Conservation (phyloP, 2,888 invertebrate genomes). For the Hypomecis punctinalis region DNA sequence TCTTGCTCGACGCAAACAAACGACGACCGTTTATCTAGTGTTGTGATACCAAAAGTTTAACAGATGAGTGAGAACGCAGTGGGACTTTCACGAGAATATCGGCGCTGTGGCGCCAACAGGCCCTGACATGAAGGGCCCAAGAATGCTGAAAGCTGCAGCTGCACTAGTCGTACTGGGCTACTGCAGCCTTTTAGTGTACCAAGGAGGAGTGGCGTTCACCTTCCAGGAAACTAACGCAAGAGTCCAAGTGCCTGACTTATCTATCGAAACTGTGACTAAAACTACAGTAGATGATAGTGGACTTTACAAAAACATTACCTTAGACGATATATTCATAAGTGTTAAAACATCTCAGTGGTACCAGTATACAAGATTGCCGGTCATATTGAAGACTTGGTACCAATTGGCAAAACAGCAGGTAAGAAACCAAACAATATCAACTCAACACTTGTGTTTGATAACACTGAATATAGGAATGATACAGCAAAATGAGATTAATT, state of each 20-base stretch:
- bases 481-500: conserved; percentile 9
- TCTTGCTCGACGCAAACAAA: conserved; percentile 47
- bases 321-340: conserved; percentile 96
- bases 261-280: conserved; percentile 83
- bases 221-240: conserved; percentile 78
- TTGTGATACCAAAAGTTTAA: conserved; percentile 73
- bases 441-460: conserved; percentile 23
- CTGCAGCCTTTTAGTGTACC: conserved; percentile 86
- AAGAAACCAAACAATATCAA: conserved; percentile 51
- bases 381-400: conserved; percentile 98
- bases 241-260: conserved; percentile 75
- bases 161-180: conserved; percentile 84
- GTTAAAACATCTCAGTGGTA: conserved; percentile 97
- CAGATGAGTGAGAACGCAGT: conserved; percentile 80
- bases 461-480: conserved; percentile 13
- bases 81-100: conserved; percentile 63
- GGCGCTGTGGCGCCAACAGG: conserved; percentile 73
- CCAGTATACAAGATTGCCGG: conserved; percentile 92
- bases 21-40: conserved; percentile 64
- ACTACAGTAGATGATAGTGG: conserved; percentile 68
- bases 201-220: conserved; percentile 82
- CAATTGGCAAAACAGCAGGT: conserved; percentile 96
- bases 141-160: conserved; percentile 79
- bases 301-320: conserved; percentile 85
- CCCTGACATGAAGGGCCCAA: conserved; percentile 79